Base-by-base conservation (phyloP, 2,113 vertebrate genomes). In the Chaenogobius annularis region DNA sequence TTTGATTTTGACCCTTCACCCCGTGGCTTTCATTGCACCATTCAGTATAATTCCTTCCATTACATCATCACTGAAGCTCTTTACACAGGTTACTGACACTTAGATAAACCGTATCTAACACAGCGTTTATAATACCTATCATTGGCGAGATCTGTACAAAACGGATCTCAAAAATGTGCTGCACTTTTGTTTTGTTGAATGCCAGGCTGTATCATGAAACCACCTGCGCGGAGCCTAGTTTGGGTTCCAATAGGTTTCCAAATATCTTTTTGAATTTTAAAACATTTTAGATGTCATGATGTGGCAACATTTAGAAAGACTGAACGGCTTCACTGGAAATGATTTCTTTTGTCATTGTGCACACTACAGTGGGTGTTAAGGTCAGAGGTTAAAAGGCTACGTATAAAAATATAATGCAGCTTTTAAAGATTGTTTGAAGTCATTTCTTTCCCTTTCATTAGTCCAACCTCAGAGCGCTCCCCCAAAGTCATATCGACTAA, bases 41-140 rank as follows among this genome's bases (percentile, higher is more conserved):
- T 68, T 77, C 77, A 61, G 68, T 59, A 48, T 73, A 70, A 62
- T 8, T 31, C 63, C 70, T 52, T 66, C 61, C n/a, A 3, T 80
- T 70, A 55, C 80, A 83, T 83, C 56, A 75, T 77, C 17, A 11
- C 75, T 86, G 80, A 80, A 58, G 69, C 65, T 2, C 74, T 69
- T 84, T 15, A 79, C 77, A 74, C 75, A 56, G 74, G 79, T 84
- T 84, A 91, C 82, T 82, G 83, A 91, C 84, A 87, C 85, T 83
- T 82, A 85, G 94, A 94, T 93, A 88, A 93, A 80, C 80, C 70
- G 83, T 59, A 75, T 90, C 72, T 82, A 71, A 89, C 66, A 65
- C 78, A 55, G 81, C 79, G 66, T 85, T 31, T 58, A 71, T 68
- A 61, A 70, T 84, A 77, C 71, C 68, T 68, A 72, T 59, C 78